Evolutionary conservation across 2,888 invertebrate genomes (phyloP), one percentile per base, ranked within the genome.

Genomic region (Salticus scenicus): DNA sequence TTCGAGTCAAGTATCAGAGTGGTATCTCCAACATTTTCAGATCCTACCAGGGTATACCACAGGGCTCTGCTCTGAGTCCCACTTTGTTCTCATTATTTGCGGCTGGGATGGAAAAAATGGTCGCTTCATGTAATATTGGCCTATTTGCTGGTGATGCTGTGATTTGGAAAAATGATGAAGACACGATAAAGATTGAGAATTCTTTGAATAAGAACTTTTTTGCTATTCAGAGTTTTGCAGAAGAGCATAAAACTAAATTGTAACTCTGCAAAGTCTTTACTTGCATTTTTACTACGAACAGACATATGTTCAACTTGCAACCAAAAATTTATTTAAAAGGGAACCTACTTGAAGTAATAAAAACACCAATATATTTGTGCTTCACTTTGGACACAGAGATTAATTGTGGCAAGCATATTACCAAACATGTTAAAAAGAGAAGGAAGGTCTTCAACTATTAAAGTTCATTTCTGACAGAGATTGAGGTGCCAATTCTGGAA

Each of bases 221-320:
- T 14, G 31, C 28, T 30, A 28, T 64, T 14, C 33, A 67, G 67
- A 1, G 33, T 28, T 31, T 67, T 67, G 67, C 67, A 31, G 5
- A 67, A 31, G 30, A 73, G 37, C 73, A 63, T 41, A 73, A 73
- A n/a, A 73, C 17, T 73, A 8, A 73, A 20, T 14, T 73, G 31
- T 24, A 63, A 63, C n/a, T 24, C 37, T 57, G 0, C 73, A 0
- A 33, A 73, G 24, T 63, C 41, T 12, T 20, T 73, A 30, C 24
- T 2, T 73, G 63, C 27, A 12, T 73, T 7, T 33, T 73, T 24
- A 63, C 73, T 24, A 63, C 24, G 31, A 63, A 73, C 24, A 73
- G 63, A 63, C 63, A 63, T 14, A 24, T 73, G 27, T 63, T 73
- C 28, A 63, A 67, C 31, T 14, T 30, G 28, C 67, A 67, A 33